Percentiles rank a stretch among this genome's conserved stretches.
These are phyloP conservation scores for Argyrosomus regius DNA, from an alignment of 2,797 vertebrate species.

Conservation along the genomic window DNA sequence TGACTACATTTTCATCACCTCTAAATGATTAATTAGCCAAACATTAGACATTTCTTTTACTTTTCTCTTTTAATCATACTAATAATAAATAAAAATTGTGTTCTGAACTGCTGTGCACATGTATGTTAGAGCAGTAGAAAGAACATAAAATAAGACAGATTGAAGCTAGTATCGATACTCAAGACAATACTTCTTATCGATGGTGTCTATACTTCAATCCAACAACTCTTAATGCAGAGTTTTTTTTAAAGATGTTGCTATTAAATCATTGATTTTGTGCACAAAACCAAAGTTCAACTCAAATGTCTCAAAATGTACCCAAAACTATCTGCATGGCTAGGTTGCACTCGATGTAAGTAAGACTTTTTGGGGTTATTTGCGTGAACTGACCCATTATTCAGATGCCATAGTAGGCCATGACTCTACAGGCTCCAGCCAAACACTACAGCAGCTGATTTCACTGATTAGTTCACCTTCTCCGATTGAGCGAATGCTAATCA, in stretches of 20 bases:
- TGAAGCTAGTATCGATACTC: not conserved
- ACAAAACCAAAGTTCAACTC: not conserved
- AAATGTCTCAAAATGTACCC: not conserved
- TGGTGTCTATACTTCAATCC: not conserved
- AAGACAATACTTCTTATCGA: not conserved
- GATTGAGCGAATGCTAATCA: conserved; percentile 40
- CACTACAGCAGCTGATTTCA: conserved; percentile 39
- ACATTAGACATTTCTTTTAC: not conserved
- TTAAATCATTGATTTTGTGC: not conserved
- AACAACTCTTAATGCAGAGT: not conserved
- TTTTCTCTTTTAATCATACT: not conserved
- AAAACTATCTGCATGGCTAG: not conserved
- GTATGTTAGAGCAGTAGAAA: not conserved
- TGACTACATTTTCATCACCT: not conserved
- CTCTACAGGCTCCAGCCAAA: conserved; percentile 39
- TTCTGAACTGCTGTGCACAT: not conserved
- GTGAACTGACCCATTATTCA: conserved; percentile 39
- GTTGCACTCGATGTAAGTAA: not conserved
- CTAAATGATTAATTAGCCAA: not conserved
- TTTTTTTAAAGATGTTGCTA: not conserved
- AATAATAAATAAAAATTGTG: not conserved
- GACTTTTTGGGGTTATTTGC: conserved; percentile 7
- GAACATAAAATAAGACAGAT: not conserved
- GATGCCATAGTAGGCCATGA: not conserved
- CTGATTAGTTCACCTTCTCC: conserved; percentile 45